Evolutionary conservation across 1,140 invertebrate genomes (phyloP), one percentile per base, ranked within the genome.

Genomic region (Anoplolepis gracilipes): DNA sequence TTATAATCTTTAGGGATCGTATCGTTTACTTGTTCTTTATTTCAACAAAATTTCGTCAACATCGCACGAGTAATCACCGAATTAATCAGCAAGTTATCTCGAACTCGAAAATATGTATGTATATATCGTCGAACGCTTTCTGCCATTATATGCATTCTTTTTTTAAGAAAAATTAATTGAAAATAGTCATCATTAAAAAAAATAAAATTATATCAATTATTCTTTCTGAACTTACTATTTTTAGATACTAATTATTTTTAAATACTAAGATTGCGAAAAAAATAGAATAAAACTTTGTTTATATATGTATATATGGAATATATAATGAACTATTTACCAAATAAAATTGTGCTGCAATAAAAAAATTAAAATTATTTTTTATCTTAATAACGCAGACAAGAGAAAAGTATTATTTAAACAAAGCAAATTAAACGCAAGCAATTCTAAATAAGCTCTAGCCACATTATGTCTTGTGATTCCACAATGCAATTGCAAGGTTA

Each of bases 41-140:
- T 72, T 55, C n/a, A 57, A 73, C 2, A 36, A 73, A 73, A 57
- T 36, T 73, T 57, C n/a, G 25, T 73, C 30, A 57, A 11, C 10
- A 0, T 55, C 30, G 49, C 30, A 36, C 55, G 19, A 57, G n/a
- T 22, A 16, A 73, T 22, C 13, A 33, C 62, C n/a, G 30, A 36
- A 64, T 64, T 64, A 64, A 64, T 64, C 7, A 30, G 46, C 16
- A 13, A 57, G n/a, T 22, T 8, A 22, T 10, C 55, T 57, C 55
- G n/a, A 1, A 57, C 1, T 7, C 55, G 55, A 22, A n/a, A n/a
- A n/a, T n/a, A n/a, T n/a, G 19, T 22, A 22, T n/a, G n/a, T n/a
- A 57, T 57, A 22, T 10, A 57, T 25, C 7, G n/a, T 2, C 7
- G 25, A 36, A 49, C 4, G 3, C 1, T 11, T 4, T 2, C 28